Percentiles rank a stretch among this genome's conserved stretches.
These are phyloP conservation scores for Macrotus californicus DNA, from an alignment of 2,113 vertebrate genomes.

Conservation along the genomic window DNA sequence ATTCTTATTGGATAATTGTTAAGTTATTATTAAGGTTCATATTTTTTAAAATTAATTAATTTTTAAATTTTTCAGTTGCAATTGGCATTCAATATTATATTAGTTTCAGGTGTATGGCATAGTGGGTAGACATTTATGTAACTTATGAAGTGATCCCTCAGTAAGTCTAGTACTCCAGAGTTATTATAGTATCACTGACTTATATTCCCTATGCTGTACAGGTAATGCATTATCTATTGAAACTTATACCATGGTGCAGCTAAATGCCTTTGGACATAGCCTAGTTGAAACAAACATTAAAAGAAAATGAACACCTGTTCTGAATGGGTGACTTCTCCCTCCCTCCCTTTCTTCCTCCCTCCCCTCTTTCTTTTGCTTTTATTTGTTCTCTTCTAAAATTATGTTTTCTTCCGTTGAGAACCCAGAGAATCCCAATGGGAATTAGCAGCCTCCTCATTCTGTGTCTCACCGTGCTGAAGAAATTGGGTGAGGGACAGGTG, in stretches of 20 bases:
- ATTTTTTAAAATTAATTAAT: not conserved
- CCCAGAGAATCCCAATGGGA: not conserved
- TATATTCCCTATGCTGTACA: not conserved
- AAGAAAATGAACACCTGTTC: slow-evolving; percentile 9
- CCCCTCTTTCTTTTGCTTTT: not conserved
- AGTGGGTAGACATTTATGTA: not conserved
- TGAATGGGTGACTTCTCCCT: not conserved
- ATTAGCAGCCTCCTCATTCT: not conserved
- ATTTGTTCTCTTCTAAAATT: not conserved
- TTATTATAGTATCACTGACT: not conserved
- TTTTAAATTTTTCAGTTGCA: not conserved
- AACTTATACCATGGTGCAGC: not conserved
- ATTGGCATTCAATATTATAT: not conserved
- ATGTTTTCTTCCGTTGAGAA: not conserved
- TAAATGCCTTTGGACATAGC: not conserved
- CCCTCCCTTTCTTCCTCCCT: too few species aligned
- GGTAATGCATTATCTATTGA: not conserved
- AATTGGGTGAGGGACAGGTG: not conserved
- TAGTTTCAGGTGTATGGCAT: not conserved
- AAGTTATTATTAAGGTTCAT: not conserved
- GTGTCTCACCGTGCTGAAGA: rapidly evolving
- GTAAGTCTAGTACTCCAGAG: not conserved
- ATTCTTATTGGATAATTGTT: not conserved
- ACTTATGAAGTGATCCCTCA: not conserved
- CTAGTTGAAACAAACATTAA: not conserved